These are phyloP conservation scores for Gerosis bhagava DNA, from an alignment of 2,888 invertebrate species.

Conservation along the genomic window DNA sequence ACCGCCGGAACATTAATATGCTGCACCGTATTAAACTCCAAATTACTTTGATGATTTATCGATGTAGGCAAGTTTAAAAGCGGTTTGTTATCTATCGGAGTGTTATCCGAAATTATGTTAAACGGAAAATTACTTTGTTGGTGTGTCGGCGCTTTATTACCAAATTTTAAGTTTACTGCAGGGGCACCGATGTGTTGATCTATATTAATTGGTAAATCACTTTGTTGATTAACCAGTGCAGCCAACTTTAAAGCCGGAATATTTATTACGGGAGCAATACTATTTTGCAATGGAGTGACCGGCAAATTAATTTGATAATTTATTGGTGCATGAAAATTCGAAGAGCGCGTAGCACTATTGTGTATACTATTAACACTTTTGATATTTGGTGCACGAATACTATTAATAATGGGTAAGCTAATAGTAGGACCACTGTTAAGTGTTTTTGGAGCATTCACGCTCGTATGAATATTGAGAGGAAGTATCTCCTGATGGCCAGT, in stretches of 20 bases:
- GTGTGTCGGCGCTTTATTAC: constrained; percentile 1
- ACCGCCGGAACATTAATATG: background rate
- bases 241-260: background rate
- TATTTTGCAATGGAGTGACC: background rate
- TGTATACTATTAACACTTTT: background rate
- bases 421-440: background rate
- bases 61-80: background rate
- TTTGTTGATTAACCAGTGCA: constrained; percentile 9
- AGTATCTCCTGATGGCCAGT: constrained; percentile 11
- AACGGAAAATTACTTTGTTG: constrained; percentile 13
- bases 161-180: too few species aligned
- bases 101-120: constrained; percentile 4
- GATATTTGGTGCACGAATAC: background rate
- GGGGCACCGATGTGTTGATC: constrained; percentile 4
- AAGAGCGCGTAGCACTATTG: background rate
- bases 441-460: too few species aligned
- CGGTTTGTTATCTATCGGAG: constrained; percentile 1
- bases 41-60: constrained; percentile 2
- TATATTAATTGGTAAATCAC: background rate
- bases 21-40: constrained; percentile 1
- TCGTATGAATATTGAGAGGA: background rate
- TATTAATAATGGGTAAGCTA: background rate
- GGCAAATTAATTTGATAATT: background rate
- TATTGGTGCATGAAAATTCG: background rate
- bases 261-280: background rate